Percentiles rank a stretch among this genome's conserved stretches.
These are phyloP conservation scores for Notodonta dromedarius DNA, from an alignment of 2,888 invertebrate species.

Conservation along the genomic window DNA sequence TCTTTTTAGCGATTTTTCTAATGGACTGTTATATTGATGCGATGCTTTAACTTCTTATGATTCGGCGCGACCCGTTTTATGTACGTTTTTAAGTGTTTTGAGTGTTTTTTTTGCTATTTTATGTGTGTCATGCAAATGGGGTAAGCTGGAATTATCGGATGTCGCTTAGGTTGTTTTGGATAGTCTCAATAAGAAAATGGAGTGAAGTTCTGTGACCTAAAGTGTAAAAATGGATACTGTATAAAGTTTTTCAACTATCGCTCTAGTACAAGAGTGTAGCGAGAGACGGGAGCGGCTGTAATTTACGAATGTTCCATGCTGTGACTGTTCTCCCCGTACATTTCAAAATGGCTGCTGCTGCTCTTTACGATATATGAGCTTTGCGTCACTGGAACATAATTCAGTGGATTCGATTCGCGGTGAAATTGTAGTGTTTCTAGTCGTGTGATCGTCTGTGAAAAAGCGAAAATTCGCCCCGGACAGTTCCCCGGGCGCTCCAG, in stretches of 20 bases:
- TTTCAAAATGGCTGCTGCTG: slow-evolving; percentile 86
- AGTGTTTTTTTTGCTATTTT: slow-evolving; percentile 85
- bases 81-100: slow-evolving; percentile 82
- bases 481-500: slow-evolving; percentile 61
- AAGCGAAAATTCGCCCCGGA: slow-evolving; percentile 63
- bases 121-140: slow-evolving; percentile 91
- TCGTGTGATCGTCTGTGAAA: slow-evolving; percentile 71
- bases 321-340: slow-evolving; percentile 84
- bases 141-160: slow-evolving; percentile 86
- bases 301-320: slow-evolving; percentile 83
- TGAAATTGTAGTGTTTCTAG: slow-evolving; percentile 69
- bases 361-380: slow-evolving; percentile 84
- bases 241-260: slow-evolving; percentile 69
- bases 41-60: slow-evolving; percentile 80
- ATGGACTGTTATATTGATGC: slow-evolving; percentile 80
- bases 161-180: slow-evolving; percentile 85
- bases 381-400: slow-evolving; percentile 85
- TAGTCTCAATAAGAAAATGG: slow-evolving; percentile 79
- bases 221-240: slow-evolving; percentile 76
- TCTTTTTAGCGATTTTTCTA: slow-evolving; percentile 86
- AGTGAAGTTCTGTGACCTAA: slow-evolving; percentile 77
- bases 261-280: slow-evolving; percentile 55
- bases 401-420: slow-evolving; percentile 75
- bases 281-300: slow-evolving; percentile 65
- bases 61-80: slow-evolving; percentile 78